A percentile compares a stretch with the other conserved stretches of the same genome.
phyloP scores from a whole-genome alignment of 2,888 invertebrate species.

The Masnerella sp. region DNA sequence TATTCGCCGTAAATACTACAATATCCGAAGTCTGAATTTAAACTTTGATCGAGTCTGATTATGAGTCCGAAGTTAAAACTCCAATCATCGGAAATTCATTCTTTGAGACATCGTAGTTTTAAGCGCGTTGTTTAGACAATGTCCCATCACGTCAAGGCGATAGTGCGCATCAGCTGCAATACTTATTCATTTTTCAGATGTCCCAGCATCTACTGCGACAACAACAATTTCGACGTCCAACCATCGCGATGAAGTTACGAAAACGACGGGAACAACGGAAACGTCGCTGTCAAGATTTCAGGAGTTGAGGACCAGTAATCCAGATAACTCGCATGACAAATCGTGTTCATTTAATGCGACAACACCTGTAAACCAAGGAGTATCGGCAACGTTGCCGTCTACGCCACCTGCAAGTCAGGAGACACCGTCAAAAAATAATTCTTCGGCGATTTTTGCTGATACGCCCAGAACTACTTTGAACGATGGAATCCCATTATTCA shows the following conservation, averaged over 20 bases:
- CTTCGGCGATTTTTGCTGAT: slow-evolving; percentile 10
- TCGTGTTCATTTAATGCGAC: slow-evolving; percentile 1
- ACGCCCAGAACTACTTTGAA: slow-evolving; percentile 26
- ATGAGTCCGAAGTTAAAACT: too few species aligned
- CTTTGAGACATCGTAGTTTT: too few species aligned
- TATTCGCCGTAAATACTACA: too few species aligned
- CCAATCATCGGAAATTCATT: too few species aligned
- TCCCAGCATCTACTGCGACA: slow-evolving; percentile 5
- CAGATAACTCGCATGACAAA: not conserved
- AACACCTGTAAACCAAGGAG: not conserved
- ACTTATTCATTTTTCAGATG: slow-evolving; percentile 36
- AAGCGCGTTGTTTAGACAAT: too few species aligned
- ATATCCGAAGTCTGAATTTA: too few species aligned
- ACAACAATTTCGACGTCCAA: slow-evolving; percentile 3
- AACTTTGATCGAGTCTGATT: too few species aligned
- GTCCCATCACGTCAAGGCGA: not conserved
- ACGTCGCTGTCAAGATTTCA: slow-evolving; percentile 21
- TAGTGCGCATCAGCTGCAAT: not conserved
- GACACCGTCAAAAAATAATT: too few species aligned
- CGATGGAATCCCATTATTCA: slow-evolving; percentile 67
- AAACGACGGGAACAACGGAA: not conserved
- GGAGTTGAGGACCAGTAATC: slow-evolving; percentile 12
- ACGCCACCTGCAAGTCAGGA: not conserved
- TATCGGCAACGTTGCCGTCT: not conserved
- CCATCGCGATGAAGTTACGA: not conserved